phyloP scores from a whole-genome alignment of 2,797 vertebrate genomes.

The Poeciliopsis turneri region DNA sequence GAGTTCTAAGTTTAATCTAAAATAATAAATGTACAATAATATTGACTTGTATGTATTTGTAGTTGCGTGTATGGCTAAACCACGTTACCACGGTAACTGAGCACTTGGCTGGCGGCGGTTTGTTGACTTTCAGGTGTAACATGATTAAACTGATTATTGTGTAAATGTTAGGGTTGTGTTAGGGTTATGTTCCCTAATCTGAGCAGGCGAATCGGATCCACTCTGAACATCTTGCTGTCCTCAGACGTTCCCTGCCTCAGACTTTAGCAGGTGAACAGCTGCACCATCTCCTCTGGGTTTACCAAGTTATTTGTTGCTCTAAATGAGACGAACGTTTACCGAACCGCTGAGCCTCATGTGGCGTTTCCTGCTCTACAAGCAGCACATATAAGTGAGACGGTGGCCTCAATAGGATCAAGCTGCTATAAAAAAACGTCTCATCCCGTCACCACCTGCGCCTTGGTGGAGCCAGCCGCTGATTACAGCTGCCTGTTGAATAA shows the following conservation, averaged over 20 bases:
- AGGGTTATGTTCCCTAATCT: not conserved
- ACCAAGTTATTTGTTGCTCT: not conserved
- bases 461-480: slow-evolving; percentile 35
- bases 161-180: not conserved
- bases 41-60: no score
- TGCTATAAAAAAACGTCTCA: slow-evolving; percentile 80
- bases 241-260: not conserved
- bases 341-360: not conserved
- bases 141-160: not conserved
- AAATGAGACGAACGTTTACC: not conserved
- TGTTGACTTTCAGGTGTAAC: not conserved
- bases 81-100: not conserved
- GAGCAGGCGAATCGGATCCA: not conserved
- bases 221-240: not conserved
- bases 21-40: not conserved
- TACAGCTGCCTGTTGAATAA: slow-evolving; percentile 45
- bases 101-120: not conserved
- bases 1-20: not conserved
- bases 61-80: not conserved
- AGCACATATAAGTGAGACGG: slow-evolving; percentile 37
- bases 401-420: slow-evolving; percentile 78
- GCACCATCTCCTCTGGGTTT: not conserved
- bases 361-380: slow-evolving; percentile 44
- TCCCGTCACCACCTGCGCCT: slow-evolving; percentile 44
- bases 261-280: not conserved